Evolutionary conservation across 2,888 invertebrate species (phyloP), one percentile per base, ranked within the genome.

Genomic region (Torymus tubicola): DNA sequence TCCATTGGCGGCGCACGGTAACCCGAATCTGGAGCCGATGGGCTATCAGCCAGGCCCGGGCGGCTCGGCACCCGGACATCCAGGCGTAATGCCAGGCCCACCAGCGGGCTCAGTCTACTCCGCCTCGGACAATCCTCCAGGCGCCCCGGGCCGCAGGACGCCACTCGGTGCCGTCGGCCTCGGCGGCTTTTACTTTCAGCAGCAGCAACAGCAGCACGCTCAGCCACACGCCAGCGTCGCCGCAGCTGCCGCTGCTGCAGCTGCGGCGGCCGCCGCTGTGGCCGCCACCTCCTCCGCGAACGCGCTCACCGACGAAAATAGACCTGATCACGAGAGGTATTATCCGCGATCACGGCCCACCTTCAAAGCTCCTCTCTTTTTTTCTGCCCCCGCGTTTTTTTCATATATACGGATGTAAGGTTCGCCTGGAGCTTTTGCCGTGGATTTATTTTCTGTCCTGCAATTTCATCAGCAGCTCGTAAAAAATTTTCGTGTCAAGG

Each of bases 181-280:
- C 50, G 96, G 96, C 31, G 96, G 96, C n/a, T 96, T 96, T 91
- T 96, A 96, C 91, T 96, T 96, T 90, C 96, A 96, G 89, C 92
- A 92, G 57, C 93, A 93, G 88, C 96, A 96, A 89, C 92, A 92
- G 55, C 93, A 93, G 88, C 94, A 83, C 87, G 61, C 60, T 0
- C 91, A 93, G 91, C 89, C 91, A 91, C 80, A 91, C 91, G 73
- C 31, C 31, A 31, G 31, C 31, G 31, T 31, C 31, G 31, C 31
- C 31, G 31, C 31, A 91, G 24, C 92, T 92, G 88, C 93, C 65
- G 90, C 64, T 31, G 31, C 93, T 93, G 88, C 94, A 83, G 88
- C 64, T 2, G 88, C 91, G 91, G 31, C 92, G 92, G 88, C 93
- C 64, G 90, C 68, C 55, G 60, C 64, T 68, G 31, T 24, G 24